These are phyloP conservation scores for Aporophyla lueneburgensis DNA, from an alignment of 2,888 invertebrate genomes.

Conservation along the genomic window DNA sequence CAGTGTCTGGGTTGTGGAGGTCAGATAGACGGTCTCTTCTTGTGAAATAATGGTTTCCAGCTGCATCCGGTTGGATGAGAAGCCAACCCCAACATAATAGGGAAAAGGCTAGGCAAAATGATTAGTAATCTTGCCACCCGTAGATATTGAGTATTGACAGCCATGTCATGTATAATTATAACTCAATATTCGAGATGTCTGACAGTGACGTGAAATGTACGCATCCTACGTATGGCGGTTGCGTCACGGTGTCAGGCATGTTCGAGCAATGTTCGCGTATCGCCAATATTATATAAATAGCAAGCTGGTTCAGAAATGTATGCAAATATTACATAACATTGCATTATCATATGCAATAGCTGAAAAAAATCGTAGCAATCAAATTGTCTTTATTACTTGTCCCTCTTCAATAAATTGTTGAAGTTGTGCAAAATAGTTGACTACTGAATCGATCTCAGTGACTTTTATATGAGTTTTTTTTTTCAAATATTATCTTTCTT, in stretches of 20 bases:
- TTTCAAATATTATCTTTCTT: too few relatives aligned
- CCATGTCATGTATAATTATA: neutral
- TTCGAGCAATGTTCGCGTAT: neutral
- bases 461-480: too few relatives aligned
- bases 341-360: neutral
- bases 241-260: constrained; percentile 22
- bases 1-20: too few relatives aligned
- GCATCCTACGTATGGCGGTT: neutral
- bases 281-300: neutral
- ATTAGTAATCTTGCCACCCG: neutral
- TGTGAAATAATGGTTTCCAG: too few relatives aligned
- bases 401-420: neutral
- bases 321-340: neutral
- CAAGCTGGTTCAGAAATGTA: neutral
- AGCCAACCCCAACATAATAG: too few relatives aligned
- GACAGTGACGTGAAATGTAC: constrained; percentile 8
- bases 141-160: constrained; percentile 4
- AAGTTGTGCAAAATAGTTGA: neutral
- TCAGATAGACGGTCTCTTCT: too few relatives aligned
- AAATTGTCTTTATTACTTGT: neutral
- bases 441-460: too few relatives aligned
- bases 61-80: too few relatives aligned
- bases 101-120: too few relatives aligned
- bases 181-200: neutral
- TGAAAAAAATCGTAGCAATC: neutral